A percentile compares a stretch with the other conserved stretches of the same genome.
Conservation (phyloP, 2,888 invertebrate species). For the Drosophila falleni region DNA sequence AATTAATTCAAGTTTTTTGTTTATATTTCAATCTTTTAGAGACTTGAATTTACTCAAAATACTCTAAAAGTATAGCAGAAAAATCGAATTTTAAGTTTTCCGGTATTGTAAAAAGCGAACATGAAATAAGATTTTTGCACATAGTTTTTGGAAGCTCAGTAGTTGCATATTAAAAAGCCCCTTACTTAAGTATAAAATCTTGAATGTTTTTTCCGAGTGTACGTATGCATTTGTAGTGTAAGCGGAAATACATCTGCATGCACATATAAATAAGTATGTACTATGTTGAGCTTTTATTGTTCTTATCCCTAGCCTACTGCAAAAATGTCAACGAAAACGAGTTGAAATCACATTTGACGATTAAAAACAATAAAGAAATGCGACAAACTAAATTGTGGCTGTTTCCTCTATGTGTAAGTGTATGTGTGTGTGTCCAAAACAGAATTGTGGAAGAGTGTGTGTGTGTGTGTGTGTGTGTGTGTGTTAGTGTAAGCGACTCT, state of each 20-base stretch:
- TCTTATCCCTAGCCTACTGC: constrained; percentile 16
- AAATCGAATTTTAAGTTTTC: no score
- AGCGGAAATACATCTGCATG: constrained; percentile 22
- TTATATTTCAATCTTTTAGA: no score
- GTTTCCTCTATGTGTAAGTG: background rate
- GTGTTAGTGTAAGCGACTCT: constrained; percentile 38
- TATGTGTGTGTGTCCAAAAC: background rate
- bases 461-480: constrained; percentile 23
- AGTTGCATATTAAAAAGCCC: no score
- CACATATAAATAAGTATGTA: constrained; percentile 12
- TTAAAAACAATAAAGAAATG: constrained; percentile 58
- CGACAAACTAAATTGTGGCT: constrained; percentile 57
- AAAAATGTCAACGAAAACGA: constrained; percentile 42
- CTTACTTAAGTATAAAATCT: no score
- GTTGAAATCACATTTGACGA: constrained; percentile 48
- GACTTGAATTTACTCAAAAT: no score
- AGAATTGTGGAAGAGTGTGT: constrained; percentile 12
- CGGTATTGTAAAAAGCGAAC: no score
- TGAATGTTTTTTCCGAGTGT: background rate
- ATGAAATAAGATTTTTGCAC: no score
- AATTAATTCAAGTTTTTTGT: no score
- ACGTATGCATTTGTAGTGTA: constrained; percentile 12
- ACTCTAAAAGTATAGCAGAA: no score
- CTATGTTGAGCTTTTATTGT: constrained; percentile 48
- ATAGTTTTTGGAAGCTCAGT: no score